A percentile compares a stretch with the other conserved stretches of the same genome.
Evolutionary conservation across 1,140 invertebrate genomes (phyloP).

Genomic region (Drosophila sturtevanti): DNA sequence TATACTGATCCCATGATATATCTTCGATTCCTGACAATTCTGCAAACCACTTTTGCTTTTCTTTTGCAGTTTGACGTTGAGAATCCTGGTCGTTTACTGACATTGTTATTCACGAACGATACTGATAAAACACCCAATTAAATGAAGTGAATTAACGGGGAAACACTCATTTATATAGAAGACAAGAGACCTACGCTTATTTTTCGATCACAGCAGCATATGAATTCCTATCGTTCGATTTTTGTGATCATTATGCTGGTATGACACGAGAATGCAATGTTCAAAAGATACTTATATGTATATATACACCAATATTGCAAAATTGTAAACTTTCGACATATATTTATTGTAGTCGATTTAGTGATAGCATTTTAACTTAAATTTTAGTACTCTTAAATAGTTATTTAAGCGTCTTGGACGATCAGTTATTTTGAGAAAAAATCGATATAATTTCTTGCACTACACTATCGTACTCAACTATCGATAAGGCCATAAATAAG

Average conservation of each 20-base stretch:
- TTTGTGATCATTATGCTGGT: not conserved
- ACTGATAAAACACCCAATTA: not conserved
- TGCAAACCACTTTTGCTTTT: conserved; percentile 64
- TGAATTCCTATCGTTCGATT: not conserved
- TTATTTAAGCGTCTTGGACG: too few species aligned
- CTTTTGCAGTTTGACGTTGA: conserved; percentile 24
- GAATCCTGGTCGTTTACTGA: not conserved
- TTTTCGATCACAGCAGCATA: not conserved
- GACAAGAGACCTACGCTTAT: too few species aligned
- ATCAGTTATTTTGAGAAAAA: not conserved
- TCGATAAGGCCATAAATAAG: too few species aligned
- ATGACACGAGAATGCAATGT: not conserved
- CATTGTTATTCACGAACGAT: conserved; percentile 16
- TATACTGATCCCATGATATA: conserved; percentile 73
- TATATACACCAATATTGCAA: not conserved
- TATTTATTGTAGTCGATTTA: not conserved
- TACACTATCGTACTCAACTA: too few species aligned
- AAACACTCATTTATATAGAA: conserved; percentile 19
- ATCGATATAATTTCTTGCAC: too few species aligned
- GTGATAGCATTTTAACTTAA: too few species aligned
- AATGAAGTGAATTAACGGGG: not conserved
- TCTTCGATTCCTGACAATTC: conserved; percentile 43
- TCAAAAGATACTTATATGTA: not conserved
- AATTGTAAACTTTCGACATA: not conserved
- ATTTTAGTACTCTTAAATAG: too few species aligned